phyloP scores from a whole-genome alignment of 1,140 invertebrate genomes.

The Drosophila mayri region DNA sequence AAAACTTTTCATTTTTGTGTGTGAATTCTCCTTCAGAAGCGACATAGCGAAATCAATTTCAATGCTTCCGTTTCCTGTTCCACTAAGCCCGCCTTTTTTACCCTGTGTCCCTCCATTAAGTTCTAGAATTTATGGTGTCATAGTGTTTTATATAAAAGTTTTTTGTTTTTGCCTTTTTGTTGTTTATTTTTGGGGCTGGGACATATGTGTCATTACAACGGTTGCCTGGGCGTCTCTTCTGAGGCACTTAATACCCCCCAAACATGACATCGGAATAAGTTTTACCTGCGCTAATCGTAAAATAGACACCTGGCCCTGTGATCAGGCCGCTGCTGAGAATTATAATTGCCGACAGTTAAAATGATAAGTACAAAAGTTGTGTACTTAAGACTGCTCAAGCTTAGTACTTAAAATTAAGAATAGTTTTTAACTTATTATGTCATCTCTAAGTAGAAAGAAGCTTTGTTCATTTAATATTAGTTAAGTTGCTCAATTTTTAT shows the following conservation, averaged over 20 bases:
- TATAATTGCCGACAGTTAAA: slow-evolving; percentile 7
- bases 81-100: slow-evolving; percentile 24
- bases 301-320: slow-evolving; percentile 18
- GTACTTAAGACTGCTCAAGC: background rate
- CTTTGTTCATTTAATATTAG: background rate
- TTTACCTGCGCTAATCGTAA: slow-evolving; percentile 17
- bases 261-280: slow-evolving; percentile 35
- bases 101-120: slow-evolving; percentile 2
- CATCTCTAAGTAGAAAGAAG: background rate
- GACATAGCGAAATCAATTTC: slow-evolving; percentile 82
- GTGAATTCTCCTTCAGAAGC: slow-evolving; percentile 66
- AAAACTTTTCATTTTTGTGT: slow-evolving; percentile 61
- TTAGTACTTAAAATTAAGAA: background rate
- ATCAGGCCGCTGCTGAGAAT: slow-evolving; percentile 20
- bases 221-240: slow-evolving; percentile 12
- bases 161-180: slow-evolving; percentile 20
- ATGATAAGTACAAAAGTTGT: slow-evolving; percentile 4
- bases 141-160: slow-evolving; percentile 47
- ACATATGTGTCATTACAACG: slow-evolving; percentile 28
- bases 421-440: slow-evolving; percentile 1
- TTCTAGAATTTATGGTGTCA: slow-evolving; percentile 62
- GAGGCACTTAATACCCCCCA: slow-evolving; percentile 12
- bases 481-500: background rate
- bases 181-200: slow-evolving; percentile 34
- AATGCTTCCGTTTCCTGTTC: slow-evolving; percentile 60